Evolutionary conservation across 2,797 vertebrate genomes (phyloP).

Genomic region (Molossus alvarezi): DNA sequence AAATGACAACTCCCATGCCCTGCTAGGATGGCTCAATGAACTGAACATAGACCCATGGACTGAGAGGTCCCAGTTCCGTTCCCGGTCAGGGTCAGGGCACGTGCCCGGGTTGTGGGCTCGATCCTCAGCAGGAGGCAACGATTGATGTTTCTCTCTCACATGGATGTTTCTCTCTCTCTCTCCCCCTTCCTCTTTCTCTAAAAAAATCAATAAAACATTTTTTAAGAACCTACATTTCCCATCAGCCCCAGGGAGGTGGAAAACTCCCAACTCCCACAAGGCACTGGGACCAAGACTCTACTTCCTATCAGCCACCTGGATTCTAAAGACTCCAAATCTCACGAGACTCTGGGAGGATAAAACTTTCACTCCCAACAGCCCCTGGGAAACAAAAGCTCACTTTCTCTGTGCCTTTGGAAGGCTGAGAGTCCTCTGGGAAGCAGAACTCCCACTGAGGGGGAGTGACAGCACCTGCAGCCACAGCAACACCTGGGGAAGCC

Average conservation of each 20-base stretch:
- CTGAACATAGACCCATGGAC: too few species aligned
- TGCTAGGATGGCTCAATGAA: too few species aligned
- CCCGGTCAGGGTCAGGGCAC: too few species aligned
- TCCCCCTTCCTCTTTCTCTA: too few species aligned
- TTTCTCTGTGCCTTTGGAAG: neutral
- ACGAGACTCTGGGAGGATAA: slow-evolving; percentile 3
- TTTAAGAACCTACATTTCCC: neutral
- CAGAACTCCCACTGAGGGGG: neutral
- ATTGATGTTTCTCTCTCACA: too few species aligned
- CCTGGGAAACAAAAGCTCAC: slow-evolving; percentile 46
- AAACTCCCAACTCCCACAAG: slow-evolving; percentile 4
- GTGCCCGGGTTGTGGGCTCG: too few species aligned
- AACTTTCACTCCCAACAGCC: slow-evolving; percentile 25
- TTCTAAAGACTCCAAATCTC: slow-evolving; percentile 65
- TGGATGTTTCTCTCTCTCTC: too few species aligned
- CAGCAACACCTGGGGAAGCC: neutral
- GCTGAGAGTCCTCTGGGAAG: neutral
- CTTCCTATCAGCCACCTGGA: slow-evolving; percentile 67
- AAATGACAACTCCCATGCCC: neutral
- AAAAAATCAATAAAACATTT: too few species aligned
- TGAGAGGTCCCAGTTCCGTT: too few species aligned
- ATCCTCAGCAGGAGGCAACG: too few species aligned
- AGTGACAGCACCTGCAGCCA: neutral
- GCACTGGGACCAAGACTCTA: neutral
- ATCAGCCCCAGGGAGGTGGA: neutral